These are phyloP conservation scores for Picus viridis DNA, from an alignment of 2,797 vertebrate species.

Conservation along the genomic window DNA sequence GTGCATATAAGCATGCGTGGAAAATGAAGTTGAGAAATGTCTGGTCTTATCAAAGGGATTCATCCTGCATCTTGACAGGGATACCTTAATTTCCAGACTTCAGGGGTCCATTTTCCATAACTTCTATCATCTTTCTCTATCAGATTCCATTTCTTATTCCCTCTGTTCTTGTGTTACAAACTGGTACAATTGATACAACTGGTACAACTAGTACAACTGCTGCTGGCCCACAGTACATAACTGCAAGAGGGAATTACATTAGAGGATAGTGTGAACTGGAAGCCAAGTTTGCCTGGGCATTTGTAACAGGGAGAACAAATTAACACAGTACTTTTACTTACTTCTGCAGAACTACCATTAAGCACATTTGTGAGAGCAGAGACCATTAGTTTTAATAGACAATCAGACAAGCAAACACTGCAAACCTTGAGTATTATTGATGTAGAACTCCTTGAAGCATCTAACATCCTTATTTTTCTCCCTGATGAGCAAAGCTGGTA, in stretches of 20 bases:
- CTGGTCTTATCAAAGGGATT: not conserved
- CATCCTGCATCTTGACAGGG: not conserved
- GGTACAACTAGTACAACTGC: too few relatives aligned
- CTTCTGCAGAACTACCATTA: not conserved
- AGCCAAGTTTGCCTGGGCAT: not conserved
- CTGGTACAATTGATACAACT: not conserved
- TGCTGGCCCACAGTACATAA: not conserved
- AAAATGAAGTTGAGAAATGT: not conserved
- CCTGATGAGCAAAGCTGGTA: not conserved
- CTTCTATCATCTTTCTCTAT: not conserved
- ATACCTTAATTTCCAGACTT: not conserved
- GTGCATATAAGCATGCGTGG: not conserved
- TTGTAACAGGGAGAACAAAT: not conserved
- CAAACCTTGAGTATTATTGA: not conserved
- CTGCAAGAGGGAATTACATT: not conserved
- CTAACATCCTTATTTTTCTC: not conserved
- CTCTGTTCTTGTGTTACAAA: not conserved
- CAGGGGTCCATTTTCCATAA: not conserved
- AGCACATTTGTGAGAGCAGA: not conserved
- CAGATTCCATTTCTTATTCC: not conserved
- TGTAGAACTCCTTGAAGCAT: accelerated
- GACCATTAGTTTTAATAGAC: not conserved
- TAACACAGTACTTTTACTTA: not conserved
- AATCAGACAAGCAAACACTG: not conserved
- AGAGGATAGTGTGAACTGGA: not conserved